Evolutionary conservation across 2,113 vertebrate genomes (phyloP).

Genomic region (Paramormyrops kingsleyae): DNA sequence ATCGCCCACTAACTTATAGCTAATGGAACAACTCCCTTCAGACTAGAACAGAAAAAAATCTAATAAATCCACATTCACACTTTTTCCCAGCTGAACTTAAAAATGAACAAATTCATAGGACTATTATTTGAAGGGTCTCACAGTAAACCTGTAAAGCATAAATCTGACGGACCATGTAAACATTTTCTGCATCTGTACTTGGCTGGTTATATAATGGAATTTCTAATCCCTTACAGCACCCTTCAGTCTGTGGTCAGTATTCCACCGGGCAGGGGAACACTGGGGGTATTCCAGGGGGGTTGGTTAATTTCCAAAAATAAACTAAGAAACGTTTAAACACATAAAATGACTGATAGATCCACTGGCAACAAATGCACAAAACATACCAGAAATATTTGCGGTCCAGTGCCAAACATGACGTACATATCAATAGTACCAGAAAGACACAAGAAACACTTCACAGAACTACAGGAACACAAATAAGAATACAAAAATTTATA

Average conservation of each 20-base stretch:
- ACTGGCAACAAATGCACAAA: not conserved
- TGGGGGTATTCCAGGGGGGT: not conserved
- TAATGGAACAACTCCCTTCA: not conserved
- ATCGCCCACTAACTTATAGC: not conserved
- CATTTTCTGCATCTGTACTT: not conserved
- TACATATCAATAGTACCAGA: not conserved
- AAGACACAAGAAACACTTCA: not conserved
- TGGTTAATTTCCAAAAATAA: not conserved
- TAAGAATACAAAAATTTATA: not conserved
- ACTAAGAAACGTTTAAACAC: not conserved
- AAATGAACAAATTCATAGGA: not conserved
- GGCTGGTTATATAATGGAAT: not conserved
- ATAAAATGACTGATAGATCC: not conserved
- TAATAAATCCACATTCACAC: not conserved
- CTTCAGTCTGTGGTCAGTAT: not conserved
- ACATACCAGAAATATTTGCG: not conserved
- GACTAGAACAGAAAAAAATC: not conserved
- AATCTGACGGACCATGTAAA: not conserved
- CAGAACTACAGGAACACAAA: not conserved
- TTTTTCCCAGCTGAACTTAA: not conserved
- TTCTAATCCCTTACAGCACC: not conserved
- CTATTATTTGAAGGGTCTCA: not conserved
- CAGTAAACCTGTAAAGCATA: not conserved
- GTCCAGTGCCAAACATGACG: not conserved
- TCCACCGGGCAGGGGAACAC: not conserved